These are phyloP conservation scores for Entomyzon cyanotis DNA, from an alignment of 2,113 vertebrate genomes.

Conservation along the genomic window DNA sequence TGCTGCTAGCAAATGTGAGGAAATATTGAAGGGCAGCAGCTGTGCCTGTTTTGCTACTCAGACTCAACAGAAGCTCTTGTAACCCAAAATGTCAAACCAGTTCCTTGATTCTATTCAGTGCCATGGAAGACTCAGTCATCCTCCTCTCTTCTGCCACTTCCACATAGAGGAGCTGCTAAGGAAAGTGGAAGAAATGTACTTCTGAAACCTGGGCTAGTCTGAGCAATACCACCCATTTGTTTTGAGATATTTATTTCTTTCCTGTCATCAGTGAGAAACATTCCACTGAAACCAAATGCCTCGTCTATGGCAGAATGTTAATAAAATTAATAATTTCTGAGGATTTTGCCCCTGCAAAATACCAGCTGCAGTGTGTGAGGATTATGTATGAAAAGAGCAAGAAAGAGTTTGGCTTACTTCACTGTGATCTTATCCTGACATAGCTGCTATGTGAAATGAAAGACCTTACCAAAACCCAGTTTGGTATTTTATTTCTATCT, in stretches of 20 bases:
- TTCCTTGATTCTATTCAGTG: background rate
- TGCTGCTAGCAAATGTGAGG: background rate
- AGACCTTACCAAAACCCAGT: background rate
- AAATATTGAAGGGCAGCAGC: background rate
- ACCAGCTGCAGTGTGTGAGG: background rate
- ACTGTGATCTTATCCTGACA: background rate
- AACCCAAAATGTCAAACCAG: background rate
- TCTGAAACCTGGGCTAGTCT: background rate
- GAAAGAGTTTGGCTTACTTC: background rate
- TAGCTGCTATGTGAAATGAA: background rate
- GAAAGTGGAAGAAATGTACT: background rate
- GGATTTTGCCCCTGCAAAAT: background rate
- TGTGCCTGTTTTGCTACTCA: background rate
- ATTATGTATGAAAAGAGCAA: background rate
- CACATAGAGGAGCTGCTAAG: background rate
- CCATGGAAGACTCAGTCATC: background rate
- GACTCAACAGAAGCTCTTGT: background rate
- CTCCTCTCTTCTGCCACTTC: background rate
- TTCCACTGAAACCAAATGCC: background rate
- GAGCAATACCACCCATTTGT: background rate
- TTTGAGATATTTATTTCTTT: background rate
- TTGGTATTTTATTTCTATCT: background rate
- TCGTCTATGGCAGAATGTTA: background rate
- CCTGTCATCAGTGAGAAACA: background rate
- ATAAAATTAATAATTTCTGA: background rate